These are phyloP conservation scores for Loris lydekkerianus DNA, from an alignment of 2,797 vertebrate species.

Conservation along the genomic window DNA sequence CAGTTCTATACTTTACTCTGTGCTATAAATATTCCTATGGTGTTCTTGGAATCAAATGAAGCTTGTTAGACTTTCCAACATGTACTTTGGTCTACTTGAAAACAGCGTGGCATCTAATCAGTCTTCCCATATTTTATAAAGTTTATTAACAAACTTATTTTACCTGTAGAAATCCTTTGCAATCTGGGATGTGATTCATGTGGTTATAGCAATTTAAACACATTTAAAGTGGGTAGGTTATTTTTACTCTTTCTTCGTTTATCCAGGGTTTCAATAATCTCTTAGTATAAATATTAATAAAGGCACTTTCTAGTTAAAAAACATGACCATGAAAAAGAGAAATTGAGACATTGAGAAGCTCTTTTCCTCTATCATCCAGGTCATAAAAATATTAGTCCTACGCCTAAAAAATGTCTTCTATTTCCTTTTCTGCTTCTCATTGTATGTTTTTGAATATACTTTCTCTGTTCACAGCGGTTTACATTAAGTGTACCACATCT, in stretches of 20 bases:
- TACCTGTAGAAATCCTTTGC: neutral
- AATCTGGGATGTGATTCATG: neutral
- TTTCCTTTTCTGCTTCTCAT: neutral
- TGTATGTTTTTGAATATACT: neutral
- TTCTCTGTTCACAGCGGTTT: neutral
- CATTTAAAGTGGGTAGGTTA: neutral
- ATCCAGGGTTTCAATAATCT: neutral
- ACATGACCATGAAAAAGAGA: neutral
- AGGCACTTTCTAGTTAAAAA: neutral
- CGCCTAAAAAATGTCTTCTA: neutral
- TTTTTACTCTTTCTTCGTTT: neutral
- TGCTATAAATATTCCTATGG: neutral
- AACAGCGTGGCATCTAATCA: neutral
- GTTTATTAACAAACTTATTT: neutral
- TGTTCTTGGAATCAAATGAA: slow-evolving; percentile 20
- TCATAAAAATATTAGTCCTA: neutral
- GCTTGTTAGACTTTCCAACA: neutral
- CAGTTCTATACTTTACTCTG: neutral
- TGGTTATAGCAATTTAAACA: neutral
- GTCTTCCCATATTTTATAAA: neutral
- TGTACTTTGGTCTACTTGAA: neutral
- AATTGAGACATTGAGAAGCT: neutral
- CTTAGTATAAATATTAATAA: neutral
- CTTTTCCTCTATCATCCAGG: neutral
- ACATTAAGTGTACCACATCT: neutral